Percentiles rank a stretch among this genome's conserved stretches.
phyloP scores from a whole-genome alignment of 2,113 vertebrate genomes.

The Thryonomys swinderianus region DNA sequence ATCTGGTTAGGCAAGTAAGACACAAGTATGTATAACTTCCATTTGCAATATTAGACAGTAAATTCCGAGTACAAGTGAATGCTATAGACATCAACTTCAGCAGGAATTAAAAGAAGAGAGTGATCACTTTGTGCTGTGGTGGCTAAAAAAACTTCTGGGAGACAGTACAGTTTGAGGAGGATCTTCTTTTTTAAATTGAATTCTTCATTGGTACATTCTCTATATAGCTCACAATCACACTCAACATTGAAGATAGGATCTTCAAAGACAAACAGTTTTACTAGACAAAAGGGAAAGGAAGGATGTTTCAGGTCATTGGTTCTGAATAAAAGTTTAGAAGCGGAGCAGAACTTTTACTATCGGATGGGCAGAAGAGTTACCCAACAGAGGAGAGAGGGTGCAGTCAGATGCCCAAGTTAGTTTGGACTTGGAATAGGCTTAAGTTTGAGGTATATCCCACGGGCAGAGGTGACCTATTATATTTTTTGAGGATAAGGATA shows the following conservation, averaged over 20 bases:
- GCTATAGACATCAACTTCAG: background rate
- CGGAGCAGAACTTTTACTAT: background rate
- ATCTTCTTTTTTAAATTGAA: no score
- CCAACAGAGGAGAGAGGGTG: background rate
- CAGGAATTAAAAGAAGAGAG: slow-evolving; percentile 2
- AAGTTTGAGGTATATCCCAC: background rate
- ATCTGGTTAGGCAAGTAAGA: background rate
- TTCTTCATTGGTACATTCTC: no score
- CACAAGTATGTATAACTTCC: background rate
- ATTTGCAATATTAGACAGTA: background rate
- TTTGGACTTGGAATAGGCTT: background rate
- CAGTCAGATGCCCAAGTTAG: background rate
- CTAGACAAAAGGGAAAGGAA: background rate
- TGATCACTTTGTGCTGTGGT: background rate
- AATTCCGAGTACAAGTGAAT: background rate
- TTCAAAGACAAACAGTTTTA: background rate
- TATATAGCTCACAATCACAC: no score
- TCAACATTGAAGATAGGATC: no score
- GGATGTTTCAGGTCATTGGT: background rate
- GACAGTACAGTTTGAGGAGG: background rate
- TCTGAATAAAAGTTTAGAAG: slow-evolving; percentile 30
- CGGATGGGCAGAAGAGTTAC: background rate
- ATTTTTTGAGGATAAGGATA: background rate
- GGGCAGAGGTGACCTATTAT: background rate
- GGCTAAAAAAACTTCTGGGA: slow-evolving; percentile 13